Base-by-base conservation (phyloP, 2,113 vertebrate genomes). In the Galeopterus variegatus region DNA sequence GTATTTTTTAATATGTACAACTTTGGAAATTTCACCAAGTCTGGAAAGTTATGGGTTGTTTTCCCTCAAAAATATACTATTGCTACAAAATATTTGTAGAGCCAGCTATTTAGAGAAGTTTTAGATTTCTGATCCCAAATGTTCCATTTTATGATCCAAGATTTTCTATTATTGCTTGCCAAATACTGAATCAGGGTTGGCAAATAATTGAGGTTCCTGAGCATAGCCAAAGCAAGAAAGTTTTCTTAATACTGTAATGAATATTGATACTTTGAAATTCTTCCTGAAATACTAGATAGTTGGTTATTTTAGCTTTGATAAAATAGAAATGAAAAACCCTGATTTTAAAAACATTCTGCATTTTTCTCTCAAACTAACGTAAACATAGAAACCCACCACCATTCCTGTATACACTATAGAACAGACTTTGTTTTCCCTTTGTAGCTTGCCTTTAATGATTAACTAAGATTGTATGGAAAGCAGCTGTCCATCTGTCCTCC, bases 231-330 rank as follows among this genome's bases (percentile, higher is more conserved):
- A 75, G 58, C 36, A 85, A 36, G n/a, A 18, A 41, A 41, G 12
- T 45, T 60, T 62, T 48, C 60, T 58, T 77, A n/a, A 60, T 85
- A 69, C 45, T 69, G 11, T 65, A 70, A 75, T 86, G 45, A 72
- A 88, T 79, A 54, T 6, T 54, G 31, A 67, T 54, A 41, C 8
- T 76, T 76, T 89, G 64, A 69, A 62, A 70, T 86, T 65, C 14
- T 69, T 58, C 79, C 24, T 93, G 67, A 94, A 92, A 81, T 33
- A 69, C 45, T 84, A 58, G 54, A 6, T 21, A 33, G n/a, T 28
- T 87, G n/a, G 48, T 58, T 90, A 80, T 86, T 80, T 75, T 65
- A 85, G 73, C 31, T 54, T 92, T 75, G 67, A 76, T 23, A 86
- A 93, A 92, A 85, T 23, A n/a, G n/a, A 81, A 88, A 83, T 65